Evolutionary conservation across 2,797 vertebrate species (phyloP), one percentile per base, ranked within the genome.

Genomic region (Alosa sapidissima): DNA sequence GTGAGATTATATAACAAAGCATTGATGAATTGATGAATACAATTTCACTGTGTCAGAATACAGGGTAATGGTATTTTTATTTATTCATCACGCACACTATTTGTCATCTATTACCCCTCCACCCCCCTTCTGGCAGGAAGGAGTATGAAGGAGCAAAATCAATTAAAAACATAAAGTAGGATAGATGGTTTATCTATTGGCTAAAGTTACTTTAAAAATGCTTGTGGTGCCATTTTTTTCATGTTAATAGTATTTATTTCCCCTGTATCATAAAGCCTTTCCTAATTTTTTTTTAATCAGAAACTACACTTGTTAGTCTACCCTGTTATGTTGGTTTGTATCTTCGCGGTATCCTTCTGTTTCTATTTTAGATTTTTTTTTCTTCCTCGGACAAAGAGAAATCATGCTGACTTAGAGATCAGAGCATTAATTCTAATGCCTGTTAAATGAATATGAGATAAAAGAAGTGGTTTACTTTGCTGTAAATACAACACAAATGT

Each of bases 241-340:
- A 75, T 95, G 93, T 95, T 92, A 91, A 95, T 95, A 95, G 94
- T 96, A 96, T 96, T 96, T 96, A 96, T 95, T 90, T 88, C 88
- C 90, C 90, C 89, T 92, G 88, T 89, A 89, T 90, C 92, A 88
- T 93, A 91, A 93, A 92, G 86, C 85, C 90, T 93, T 87, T 89
- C 91, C 89, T 93, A 87, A 28, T 28, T 28, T 94, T 86, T 91
- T 88, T 75, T 75, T 75, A 28, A 75, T 75, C 89, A 83, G 81
- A 84, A 86, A 81, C 85, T 58, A 82, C 84, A 86, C 90, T 91
- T 93, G 88, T 89, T 90, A 87, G 90, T 90, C 89, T 88, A 75
- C 6, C 92, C 85, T 89, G 89, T 89, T 88, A 91, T 88, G 68
- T 89, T 90, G 90, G 84, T 89, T 86, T 85, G 85, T 91, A 91